Evolutionary conservation across 2,888 invertebrate genomes (phyloP), one percentile per base, ranked within the genome.

Genomic region (Ypsolopha sequella): DNA sequence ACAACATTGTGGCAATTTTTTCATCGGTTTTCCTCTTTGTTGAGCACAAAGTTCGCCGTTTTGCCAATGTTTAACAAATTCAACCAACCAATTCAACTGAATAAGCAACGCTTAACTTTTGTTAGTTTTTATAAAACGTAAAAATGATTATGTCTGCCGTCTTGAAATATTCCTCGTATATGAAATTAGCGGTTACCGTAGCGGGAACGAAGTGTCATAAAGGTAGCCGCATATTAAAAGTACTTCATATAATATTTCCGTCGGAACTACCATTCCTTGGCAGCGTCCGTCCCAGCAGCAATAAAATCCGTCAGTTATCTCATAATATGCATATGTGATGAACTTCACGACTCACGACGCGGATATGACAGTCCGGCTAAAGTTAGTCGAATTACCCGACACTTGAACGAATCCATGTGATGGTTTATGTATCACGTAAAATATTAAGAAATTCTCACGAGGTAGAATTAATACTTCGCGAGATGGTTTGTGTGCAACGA

Each of bases 261-360:
- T 57, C 61, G 63, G 58, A 58, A 58, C 57, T 64, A 61, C 65
- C 70, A 73, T 75, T 76, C 70, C 76, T 70, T 70, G 70, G 73
- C 73, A 71, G 70, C 75, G 76, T 80, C 76, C 68, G 79, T 75
- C 76, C 71, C 73, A 61, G 66, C 55, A 51, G 81, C 76, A 82
- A 81, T 82, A 82, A 81, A 82, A 76, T 66, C 64, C 63, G 68
- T 70, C 69, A 65, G 68, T 79, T 78, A 74, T 78, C 69, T 70
- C 74, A 76, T 81, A 76, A 79, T 79, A 76, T 78, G 78, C 80
- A 82, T 79, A 74, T 76, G 74, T 73, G 76, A 78, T 76, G 74
- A 53, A 75, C 70, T 68, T 36, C 62, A 58, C 60, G 46, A 49
- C 47, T 36, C 62, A 58, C 60, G 46, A 49, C 47, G 54, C 50